Base-by-base conservation (phyloP, 2,113 vertebrate species). In the Cardinalis cardinalis region DNA sequence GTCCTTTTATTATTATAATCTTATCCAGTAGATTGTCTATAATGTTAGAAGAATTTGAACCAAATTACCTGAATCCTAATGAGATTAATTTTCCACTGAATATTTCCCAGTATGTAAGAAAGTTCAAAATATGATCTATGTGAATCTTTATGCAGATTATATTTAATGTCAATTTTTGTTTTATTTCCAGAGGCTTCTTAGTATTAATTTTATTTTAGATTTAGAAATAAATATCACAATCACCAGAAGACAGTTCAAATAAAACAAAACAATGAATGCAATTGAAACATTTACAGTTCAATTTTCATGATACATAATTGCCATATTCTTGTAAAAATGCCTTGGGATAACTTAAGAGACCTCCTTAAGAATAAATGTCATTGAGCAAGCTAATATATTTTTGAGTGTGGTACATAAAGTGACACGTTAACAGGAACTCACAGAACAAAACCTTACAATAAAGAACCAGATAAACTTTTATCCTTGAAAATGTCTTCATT, bases 381-480 rank as follows among this genome's bases (percentile, higher is more conserved):
- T 46, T 55, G 88, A 86, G 13, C 8, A 86, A 76, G 14, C 4
- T 31, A 76, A 73, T 34, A 46, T 9, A 17, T 76, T 93, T 76
- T 38, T 63, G 8, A 90, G 2, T 18, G 17, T 55, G 16, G 10
- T 61, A 14, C 2, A 10, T 64, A 53, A 66, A 5, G 23, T 65
- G 29, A 32, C 25, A 58, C 0, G 0, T 6, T 46, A 83, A 66
- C 6, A 74, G 3, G 1, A 73, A 66, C 8, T 20, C 55, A 63
- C 6, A 36, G 29, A 71, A 52, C 26, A 80, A 72, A 73, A 25
- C 1, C 15, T 36, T 38, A 77, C 0, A 7, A 52, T 56, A 59
- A 87, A 76, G 10, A 81, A 69, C 4, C 7, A 66, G 29, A 74
- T 66, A 26, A 66, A 63, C 5, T 70, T 86, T n/a, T 74, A 64